Conservation (phyloP, 2,113 vertebrate genomes). For the Heterotilapia buettikoferi region DNA sequence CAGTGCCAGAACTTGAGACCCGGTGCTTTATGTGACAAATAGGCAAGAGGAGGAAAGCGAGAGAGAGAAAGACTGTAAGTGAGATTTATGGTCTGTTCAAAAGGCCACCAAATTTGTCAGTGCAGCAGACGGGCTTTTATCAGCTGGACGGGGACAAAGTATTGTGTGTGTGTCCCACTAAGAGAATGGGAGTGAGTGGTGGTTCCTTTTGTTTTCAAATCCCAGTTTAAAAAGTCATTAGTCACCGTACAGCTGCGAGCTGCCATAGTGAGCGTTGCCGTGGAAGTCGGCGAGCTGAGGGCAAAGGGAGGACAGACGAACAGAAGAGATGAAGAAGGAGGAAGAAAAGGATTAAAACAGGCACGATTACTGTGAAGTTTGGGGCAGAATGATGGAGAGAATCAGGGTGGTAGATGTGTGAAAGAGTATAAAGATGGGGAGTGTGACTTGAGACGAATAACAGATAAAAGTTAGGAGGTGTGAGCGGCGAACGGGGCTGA, state of each 20-base stretch:
- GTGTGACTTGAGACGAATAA: background rate
- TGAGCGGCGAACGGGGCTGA: background rate
- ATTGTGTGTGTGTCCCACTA: background rate
- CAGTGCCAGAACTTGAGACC: background rate
- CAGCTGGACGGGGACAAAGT: background rate
- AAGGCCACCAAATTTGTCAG: slow-evolving; percentile 47
- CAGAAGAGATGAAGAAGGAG: background rate
- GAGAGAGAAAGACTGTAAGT: background rate
- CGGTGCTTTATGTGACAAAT: background rate
- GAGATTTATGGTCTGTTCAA: slow-evolving; percentile 43
- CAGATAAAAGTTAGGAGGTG: slow-evolving; percentile 8
- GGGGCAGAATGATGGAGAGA: background rate
- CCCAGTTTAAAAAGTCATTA: slow-evolving; percentile 16
- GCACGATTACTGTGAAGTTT: background rate
- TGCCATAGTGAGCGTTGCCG: slow-evolving; percentile 10
- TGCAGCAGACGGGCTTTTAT: slow-evolving; percentile 44
- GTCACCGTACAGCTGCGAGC: background rate
- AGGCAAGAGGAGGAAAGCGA: background rate
- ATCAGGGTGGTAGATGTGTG: background rate
- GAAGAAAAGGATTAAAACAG: background rate
- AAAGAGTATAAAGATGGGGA: background rate
- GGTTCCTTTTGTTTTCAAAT: slow-evolving; percentile 9
- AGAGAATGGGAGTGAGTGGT: background rate
- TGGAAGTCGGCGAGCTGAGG: background rate
- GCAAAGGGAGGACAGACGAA: slow-evolving; percentile 4